Conservation (phyloP, 1,140 invertebrate genomes). For the Plutomurus gul region DNA sequence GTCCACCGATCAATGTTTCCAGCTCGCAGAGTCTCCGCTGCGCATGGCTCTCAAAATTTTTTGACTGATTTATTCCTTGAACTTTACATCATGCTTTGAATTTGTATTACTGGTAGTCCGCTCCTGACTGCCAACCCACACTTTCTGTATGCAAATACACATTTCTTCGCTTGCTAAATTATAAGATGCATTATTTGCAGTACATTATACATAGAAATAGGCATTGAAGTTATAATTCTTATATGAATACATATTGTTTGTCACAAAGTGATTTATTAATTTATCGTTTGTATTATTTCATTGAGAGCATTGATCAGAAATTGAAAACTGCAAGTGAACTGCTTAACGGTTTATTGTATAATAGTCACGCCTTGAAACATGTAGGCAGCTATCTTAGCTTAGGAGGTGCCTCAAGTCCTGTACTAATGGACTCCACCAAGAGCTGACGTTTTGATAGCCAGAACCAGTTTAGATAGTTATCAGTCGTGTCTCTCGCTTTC, state of each 20-base stretch:
- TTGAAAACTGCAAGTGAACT: too few species aligned
- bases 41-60: conserved; percentile 46
- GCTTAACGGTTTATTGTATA: background rate
- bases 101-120: too few species aligned
- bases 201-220: too few species aligned
- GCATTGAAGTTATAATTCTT: too few species aligned
- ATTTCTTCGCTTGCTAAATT: too few species aligned
- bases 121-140: too few species aligned
- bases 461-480: conserved; percentile 45
- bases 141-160: too few species aligned
- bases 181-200: too few species aligned
- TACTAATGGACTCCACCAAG: conserved; percentile 41
- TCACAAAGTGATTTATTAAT: too few species aligned
- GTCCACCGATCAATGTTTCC: conserved; percentile 51
- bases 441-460: conserved; percentile 42
- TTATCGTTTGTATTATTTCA: too few species aligned
- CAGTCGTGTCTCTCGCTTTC: conserved; percentile 31
- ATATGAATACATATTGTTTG: too few species aligned
- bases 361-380: background rate
- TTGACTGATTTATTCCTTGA: conserved; percentile 49
- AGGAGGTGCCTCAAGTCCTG: background rate
- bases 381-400: background rate
- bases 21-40: conserved; percentile 17
- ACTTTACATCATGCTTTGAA: conserved; percentile 46
- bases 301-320: too few species aligned